Evolutionary conservation across 2,888 invertebrate genomes (phyloP).

Genomic region (Elegia similella): DNA sequence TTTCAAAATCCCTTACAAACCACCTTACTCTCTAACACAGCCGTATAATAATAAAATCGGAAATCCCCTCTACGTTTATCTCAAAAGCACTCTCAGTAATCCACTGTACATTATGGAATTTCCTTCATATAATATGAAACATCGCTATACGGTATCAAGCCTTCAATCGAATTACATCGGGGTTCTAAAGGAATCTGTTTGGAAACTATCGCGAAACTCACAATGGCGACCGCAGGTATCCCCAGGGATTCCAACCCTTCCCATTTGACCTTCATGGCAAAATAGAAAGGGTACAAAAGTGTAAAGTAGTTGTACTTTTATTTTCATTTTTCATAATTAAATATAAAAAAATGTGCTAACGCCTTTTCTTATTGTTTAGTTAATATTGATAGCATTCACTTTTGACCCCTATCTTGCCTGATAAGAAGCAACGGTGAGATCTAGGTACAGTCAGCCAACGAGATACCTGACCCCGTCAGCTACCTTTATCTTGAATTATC

Average conservation of each 20-base stretch:
- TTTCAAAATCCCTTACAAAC: no score
- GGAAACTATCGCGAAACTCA: conserved; percentile 12
- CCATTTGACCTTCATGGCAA: background rate
- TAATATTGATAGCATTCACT: no score
- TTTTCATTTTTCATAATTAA: no score
- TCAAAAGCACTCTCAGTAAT: background rate
- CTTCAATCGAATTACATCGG: conserved; percentile 11
- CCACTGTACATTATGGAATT: background rate
- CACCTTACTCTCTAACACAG: no score
- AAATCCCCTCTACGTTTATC: background rate
- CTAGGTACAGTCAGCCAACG: no score
- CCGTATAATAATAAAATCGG: background rate
- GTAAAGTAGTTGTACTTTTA: no score
- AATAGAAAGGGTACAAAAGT: background rate
- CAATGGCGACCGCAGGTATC: conserved; percentile 16
- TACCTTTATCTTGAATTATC: no score
- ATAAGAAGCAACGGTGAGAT: no score
- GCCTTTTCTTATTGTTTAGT: no score
- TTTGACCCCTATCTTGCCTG: no score
- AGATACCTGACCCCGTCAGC: no score
- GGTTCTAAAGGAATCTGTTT: conserved; percentile 13
- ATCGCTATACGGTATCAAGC: background rate
- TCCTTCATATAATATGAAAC: background rate
- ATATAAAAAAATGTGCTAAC: no score
- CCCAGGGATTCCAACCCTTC: conserved; percentile 9